phyloP scores from a whole-genome alignment of 2,113 vertebrate genomes.

The Pavo muticus region DNA sequence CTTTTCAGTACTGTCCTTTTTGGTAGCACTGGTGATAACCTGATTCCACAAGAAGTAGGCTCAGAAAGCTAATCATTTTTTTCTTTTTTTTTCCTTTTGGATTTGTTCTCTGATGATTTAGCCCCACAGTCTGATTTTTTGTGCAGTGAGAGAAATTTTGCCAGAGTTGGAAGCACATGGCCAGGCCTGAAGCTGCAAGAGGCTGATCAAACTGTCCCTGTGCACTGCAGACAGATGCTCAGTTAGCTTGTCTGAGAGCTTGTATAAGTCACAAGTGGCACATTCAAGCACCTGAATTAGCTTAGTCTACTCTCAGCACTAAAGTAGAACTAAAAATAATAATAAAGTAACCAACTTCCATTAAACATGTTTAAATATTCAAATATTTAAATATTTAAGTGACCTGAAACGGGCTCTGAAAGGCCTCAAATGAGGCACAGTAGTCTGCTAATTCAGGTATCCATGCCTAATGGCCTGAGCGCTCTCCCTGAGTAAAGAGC shows the following conservation, averaged over 20 bases:
- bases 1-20: not conserved
- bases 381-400: conserved; percentile 56
- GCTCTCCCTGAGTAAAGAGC: not conserved
- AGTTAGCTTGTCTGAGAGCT: not conserved
- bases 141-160: not conserved
- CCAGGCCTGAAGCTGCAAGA: not conserved
- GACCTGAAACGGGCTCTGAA: not conserved
- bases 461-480: not conserved
- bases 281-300: not conserved
- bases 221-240: not conserved
- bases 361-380: conserved; percentile 50
- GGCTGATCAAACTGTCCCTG: not conserved
- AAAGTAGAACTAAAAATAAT: not conserved
- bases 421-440: not conserved
- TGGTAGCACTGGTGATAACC: not conserved
- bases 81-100: not conserved
- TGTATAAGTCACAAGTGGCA: not conserved
- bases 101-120: not conserved
- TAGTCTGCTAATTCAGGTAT: not conserved
- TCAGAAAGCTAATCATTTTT: not conserved
- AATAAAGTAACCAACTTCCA: not conserved
- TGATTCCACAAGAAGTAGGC: not conserved
- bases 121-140: not conserved
- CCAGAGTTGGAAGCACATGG: not conserved
- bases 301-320: not conserved